Base-by-base conservation (phyloP, 2,113 vertebrate genomes). In the Halichoeres trimaculatus region DNA sequence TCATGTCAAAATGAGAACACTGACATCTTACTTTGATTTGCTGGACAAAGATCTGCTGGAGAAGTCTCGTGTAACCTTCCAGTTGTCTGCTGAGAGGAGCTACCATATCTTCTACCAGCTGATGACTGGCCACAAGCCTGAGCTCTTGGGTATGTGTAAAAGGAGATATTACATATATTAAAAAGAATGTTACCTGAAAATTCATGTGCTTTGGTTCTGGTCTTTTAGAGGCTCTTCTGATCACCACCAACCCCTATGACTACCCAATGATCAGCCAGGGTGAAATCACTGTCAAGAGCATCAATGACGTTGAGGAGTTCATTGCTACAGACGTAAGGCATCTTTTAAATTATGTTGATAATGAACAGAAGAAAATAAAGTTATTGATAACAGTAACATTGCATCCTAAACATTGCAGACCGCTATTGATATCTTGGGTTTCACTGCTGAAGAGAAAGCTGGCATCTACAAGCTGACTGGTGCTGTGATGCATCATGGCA, bases 381-480 rank as follows among this genome's bases (percentile, higher is more conserved):
- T 30, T 30, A 4, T 6, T 6, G 30, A 6, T 30, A 30, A 3
- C 30, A 30, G 6, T 30, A 30, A 30, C 30, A 30, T 30, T 30
- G 30, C 30, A 30, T 30, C 30, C 30, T 30, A 30, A 8, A 26
- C 23, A 41, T 24, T 67, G 6, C 35, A 92, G 91, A 85, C 84
- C 4, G 89, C 91, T 3, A 87, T 92, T 79, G 87, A 90, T 58
- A 92, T 91, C 19, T 56, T 91, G 84, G 91, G 89, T 47, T 96
- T 96, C 90, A 93, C 88, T 79, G 71, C 88, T 0, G 94, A 97
- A 7, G 95, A 96, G 78, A 97, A 96, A 93, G 90, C 40, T 94
- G 72, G 72, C 41, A 61, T 62, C 59, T 62, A 48, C 59, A 62
- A 62, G 59, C 59, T 62, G 59, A 62, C 59, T 62, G 59, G 59